Percentiles rank a stretch among this genome's conserved stretches.
These are phyloP conservation scores for Scleropages formosus DNA, from an alignment of 2,797 vertebrate genomes.

Conservation along the genomic window DNA sequence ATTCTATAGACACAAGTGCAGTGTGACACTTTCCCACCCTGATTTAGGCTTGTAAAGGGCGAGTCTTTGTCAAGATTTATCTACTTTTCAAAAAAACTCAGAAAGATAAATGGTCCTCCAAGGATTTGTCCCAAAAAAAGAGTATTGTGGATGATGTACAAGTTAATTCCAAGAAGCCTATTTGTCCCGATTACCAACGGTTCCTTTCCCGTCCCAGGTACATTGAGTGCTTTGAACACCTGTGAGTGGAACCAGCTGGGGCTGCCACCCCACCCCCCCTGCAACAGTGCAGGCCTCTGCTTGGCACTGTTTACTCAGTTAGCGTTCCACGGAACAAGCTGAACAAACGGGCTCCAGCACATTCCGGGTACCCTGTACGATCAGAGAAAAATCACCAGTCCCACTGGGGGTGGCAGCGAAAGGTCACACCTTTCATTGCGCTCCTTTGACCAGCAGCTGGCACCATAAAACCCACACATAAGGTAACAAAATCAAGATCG, in stretches of 20 bases:
- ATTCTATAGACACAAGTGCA: no score
- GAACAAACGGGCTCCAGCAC: constrained; percentile 42
- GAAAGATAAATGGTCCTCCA: no score
- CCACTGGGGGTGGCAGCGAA: constrained; percentile 43
- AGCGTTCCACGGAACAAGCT: constrained; percentile 52
- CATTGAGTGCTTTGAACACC: constrained; percentile 50
- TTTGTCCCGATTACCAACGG: not conserved
- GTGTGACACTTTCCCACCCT: no score
- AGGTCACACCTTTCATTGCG: constrained; percentile 41
- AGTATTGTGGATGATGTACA: no score
- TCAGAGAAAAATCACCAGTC: constrained; percentile 50
- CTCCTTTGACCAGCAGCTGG: constrained; percentile 22
- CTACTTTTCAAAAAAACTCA: no score
- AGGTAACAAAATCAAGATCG: constrained; percentile 32
- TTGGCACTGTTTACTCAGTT: constrained; percentile 53
- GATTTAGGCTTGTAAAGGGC: no score
- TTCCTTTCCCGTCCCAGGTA: constrained; percentile 39
- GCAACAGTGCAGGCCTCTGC: constrained; percentile 23
- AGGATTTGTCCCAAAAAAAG: no score
- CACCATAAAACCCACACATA: constrained; percentile 43
- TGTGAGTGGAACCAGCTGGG: constrained; percentile 44
- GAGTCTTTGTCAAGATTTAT: no score
- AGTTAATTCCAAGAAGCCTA: no score
- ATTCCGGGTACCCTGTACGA: constrained; percentile 43
- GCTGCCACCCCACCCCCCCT: constrained; percentile 37